Percentiles rank a stretch among this genome's conserved stretches.
Evolutionary conservation across 2,113 vertebrate genomes (phyloP).

Genomic region (Macheiramphus alcinus): DNA sequence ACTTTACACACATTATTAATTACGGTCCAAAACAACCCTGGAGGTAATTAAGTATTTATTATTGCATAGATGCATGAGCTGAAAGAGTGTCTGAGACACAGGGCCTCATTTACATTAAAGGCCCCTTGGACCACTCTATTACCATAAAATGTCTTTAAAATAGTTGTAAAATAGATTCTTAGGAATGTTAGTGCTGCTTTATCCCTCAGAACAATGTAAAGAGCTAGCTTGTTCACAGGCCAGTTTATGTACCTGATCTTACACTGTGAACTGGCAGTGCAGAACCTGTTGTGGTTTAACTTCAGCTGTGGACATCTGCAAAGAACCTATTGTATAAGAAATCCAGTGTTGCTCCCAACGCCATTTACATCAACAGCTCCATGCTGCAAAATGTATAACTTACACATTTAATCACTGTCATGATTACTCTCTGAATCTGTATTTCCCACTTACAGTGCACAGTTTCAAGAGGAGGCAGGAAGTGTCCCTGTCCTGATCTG

Average conservation of each 20-base stretch:
- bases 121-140: background rate
- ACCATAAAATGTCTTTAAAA: background rate
- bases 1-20: constrained; percentile 30
- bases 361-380: background rate
- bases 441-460: background rate
- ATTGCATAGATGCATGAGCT: background rate
- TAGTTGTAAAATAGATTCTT: background rate
- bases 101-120: background rate
- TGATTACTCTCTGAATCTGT: background rate
- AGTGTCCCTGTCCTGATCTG: background rate
- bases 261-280: background rate
- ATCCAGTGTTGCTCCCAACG: background rate
- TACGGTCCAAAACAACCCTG: background rate
- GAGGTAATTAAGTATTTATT: constrained; percentile 43
- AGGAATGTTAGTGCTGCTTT: background rate
- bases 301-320: background rate
- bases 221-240: background rate
- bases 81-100: background rate
- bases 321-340: background rate
- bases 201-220: background rate
- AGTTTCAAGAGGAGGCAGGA: background rate
- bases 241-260: background rate
- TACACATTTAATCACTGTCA: background rate
- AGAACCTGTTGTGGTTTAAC: background rate
- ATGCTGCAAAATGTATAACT: background rate